A percentile compares a stretch with the other conserved stretches of the same genome.
Evolutionary conservation across 1,140 invertebrate species (phyloP).

Genomic region (Zophobas morio): DNA sequence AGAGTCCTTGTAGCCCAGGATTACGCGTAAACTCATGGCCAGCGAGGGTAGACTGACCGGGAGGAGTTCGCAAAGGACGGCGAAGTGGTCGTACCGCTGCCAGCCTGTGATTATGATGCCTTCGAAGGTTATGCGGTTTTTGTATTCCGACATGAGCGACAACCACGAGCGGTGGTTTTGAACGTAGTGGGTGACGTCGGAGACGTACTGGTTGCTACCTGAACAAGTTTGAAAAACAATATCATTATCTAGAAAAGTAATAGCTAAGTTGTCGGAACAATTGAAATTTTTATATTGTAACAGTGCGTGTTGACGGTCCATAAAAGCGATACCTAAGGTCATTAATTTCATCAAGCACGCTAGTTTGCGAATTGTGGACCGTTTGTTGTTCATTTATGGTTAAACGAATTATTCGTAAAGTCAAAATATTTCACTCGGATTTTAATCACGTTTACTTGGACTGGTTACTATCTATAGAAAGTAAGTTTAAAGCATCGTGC

Average conservation of each 20-base stretch:
- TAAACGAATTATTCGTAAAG: too few relatives aligned
- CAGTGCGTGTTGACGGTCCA: too few relatives aligned
- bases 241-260: not conserved
- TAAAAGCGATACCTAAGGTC: too few relatives aligned
- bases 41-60: conserved; percentile 86
- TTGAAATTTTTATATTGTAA: too few relatives aligned
- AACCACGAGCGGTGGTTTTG: conserved; percentile 61
- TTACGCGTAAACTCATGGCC: conserved; percentile 69
- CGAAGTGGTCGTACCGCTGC: conserved; percentile 94
- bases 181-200: conserved; percentile 57
- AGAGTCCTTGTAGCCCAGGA: conserved; percentile 66
- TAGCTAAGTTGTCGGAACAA: too few relatives aligned
- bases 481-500: too few relatives aligned
- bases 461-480: too few relatives aligned
- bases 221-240: conserved; percentile 1
- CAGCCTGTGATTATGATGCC: conserved; percentile 84
- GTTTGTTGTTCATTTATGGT: too few relatives aligned
- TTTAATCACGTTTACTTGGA: too few relatives aligned
- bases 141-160: conserved; percentile 56
- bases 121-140: conserved; percentile 55
- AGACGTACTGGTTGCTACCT: conserved; percentile 59
- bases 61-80: conserved; percentile 92
- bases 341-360: too few relatives aligned
- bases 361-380: too few relatives aligned
- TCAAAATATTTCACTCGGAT: too few relatives aligned